Conservation (phyloP, 64 coral and sea anemone genomes). For the Pachyseris speciosa region DNA sequence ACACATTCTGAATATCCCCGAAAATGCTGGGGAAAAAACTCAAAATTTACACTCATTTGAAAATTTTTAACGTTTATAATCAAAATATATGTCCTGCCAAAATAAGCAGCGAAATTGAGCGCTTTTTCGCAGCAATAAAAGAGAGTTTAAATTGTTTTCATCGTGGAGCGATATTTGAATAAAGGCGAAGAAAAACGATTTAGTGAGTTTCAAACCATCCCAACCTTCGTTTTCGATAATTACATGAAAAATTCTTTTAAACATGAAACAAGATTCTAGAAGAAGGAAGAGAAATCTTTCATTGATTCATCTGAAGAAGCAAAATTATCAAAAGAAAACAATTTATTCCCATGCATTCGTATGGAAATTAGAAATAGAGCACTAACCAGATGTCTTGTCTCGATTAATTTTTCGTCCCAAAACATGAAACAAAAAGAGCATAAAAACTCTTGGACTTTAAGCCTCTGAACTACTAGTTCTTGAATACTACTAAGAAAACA, state of each 20-base stretch:
- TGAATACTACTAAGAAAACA: no score
- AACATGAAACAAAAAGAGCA: no score
- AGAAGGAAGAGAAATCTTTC: not conserved
- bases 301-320: not conserved
- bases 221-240: no score
- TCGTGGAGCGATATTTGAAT: not conserved
- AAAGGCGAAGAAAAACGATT: not conserved
- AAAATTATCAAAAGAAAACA: not conserved
- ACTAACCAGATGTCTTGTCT: not conserved
- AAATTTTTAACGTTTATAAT: conserved; percentile 15
- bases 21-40: not conserved
- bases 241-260: no score
- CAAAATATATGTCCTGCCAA: not conserved
- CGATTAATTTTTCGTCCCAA: not conserved
- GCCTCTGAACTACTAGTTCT: no score
- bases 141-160: conserved; percentile 9
- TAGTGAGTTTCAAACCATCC: no score
- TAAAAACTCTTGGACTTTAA: no score
- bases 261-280: no score
- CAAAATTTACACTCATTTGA: not conserved
- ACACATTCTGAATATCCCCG: not conserved
- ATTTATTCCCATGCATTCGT: not conserved
- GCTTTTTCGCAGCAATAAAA: conserved; percentile 8
- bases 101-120: not conserved
- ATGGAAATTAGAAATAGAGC: not conserved